phyloP scores from a whole-genome alignment of 2,797 vertebrate species.

The Dermochelys coriacea region DNA sequence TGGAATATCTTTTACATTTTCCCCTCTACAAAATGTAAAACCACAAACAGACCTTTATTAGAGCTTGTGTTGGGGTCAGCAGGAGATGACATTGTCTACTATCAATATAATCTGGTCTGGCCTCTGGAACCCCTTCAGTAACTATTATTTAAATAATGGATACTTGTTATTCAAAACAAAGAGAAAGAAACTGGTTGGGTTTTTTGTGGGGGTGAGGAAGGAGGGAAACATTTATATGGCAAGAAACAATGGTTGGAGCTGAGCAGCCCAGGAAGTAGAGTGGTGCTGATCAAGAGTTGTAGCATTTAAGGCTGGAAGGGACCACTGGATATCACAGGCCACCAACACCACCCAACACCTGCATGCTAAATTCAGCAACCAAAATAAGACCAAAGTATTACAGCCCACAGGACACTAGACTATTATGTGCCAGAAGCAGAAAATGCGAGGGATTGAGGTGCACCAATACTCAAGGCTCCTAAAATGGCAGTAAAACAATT shows the following conservation, averaged over 20 bases:
- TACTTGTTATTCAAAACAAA: not conserved
- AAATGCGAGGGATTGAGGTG: no score
- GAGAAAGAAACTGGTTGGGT: not conserved
- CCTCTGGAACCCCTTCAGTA: not conserved
- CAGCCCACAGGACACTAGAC: no score
- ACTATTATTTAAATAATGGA: rapidly evolving
- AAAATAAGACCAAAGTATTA: no score
- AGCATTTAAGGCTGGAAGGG: no score
- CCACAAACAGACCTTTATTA: not conserved
- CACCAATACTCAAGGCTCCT: no score
- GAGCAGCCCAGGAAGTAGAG: not conserved
- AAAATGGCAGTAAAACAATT: no score
- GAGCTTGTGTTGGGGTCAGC: not conserved
- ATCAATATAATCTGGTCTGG: rapidly evolving
- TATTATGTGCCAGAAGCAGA: no score
- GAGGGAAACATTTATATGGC: not conserved
- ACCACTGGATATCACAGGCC: no score
- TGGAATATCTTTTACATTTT: not conserved
- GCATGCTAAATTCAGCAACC: no score
- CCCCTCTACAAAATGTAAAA: not conserved
- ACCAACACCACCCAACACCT: no score
- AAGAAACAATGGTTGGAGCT: not conserved
- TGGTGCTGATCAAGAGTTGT: not conserved
- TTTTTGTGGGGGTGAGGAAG: not conserved
- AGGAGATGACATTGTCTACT: not conserved